Base-by-base conservation (phyloP, 2,888 invertebrate species). In the Pachymerium ferrugineum region DNA sequence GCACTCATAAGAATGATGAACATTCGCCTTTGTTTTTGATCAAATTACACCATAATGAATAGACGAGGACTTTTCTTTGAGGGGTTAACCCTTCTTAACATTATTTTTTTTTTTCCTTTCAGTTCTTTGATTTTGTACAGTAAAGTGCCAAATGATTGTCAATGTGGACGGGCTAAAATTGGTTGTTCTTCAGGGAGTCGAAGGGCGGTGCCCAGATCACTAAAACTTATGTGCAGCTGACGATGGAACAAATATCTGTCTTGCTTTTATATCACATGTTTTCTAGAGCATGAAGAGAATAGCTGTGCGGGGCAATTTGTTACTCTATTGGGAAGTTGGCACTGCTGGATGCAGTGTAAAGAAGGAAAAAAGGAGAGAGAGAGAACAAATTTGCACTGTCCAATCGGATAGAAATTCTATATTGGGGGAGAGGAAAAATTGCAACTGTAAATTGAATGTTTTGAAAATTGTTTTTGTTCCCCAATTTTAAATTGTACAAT, bases 131-230 rank as follows among this genome's bases (percentile, higher is more conserved):
- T n/a, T n/a, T n/a, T n/a, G 47, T 47, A 19, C 16, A 47, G 16
- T 19, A 16, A 47, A 47, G n/a, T 47, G 14, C 47, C 47, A 47
- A 47, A 47, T 14, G 47, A 47, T 47, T 47, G 47, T 14, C 47
- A 6, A 19, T 47, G 47, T 47, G 16, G 47, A 14, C 16, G 47
- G 47, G 47, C 47, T 47, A 47, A 47, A 47, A 47, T 47, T 47
- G 47, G 47, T 47, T 47, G 47, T 47, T 47, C 47, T 47, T 47
- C n/a, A 47, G 47, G 47, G 47, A n/a, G n/a, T n/a, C n/a, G 47
- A 47, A n/a, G 16, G 47, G n/a, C n/a, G n/a, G n/a, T n/a, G n/a
- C n/a, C n/a, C n/a, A n/a, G 47, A 47, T 19, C 47, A 47, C 16
- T 47, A 47, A 47, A 47, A 47, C 16, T 47, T 47, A 47, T 47